These are phyloP conservation scores for Synergus japonicus DNA, from an alignment of 2,888 invertebrate species.

Conservation along the genomic window DNA sequence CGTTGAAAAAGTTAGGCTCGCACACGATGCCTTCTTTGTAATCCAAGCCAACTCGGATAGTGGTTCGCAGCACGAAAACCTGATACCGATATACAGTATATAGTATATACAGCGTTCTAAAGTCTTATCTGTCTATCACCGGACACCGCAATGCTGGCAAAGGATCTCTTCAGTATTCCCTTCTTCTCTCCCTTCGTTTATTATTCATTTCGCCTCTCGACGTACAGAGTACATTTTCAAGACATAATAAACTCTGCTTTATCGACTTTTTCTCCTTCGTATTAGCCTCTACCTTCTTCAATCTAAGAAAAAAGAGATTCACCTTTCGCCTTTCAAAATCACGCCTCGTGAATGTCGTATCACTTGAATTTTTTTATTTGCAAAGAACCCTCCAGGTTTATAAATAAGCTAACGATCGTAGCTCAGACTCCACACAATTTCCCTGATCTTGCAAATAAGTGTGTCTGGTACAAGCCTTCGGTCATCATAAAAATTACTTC, in stretches of 20 bases:
- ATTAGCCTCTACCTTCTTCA: not conserved
- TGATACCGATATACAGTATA: not conserved
- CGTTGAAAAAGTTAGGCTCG: not conserved
- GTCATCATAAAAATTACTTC: not conserved
- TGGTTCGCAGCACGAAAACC: not conserved
- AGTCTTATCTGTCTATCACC: not conserved
- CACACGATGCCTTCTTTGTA: not conserved
- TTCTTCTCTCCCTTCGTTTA: not conserved
- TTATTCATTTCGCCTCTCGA: not conserved
- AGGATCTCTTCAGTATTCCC: constrained; percentile 4
- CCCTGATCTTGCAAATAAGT: not conserved
- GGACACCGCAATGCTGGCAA: not conserved
- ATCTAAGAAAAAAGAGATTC: not conserved
- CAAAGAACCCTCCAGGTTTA: not conserved
- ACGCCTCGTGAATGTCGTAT: not conserved
- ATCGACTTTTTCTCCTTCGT: not conserved
- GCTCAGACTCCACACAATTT: not conserved
- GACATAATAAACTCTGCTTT: not conserved
- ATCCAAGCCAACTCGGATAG: constrained; percentile 1
- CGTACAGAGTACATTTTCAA: not conserved
- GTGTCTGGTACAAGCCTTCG: not conserved
- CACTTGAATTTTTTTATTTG: not conserved
- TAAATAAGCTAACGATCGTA: not conserved
- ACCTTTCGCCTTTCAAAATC: not conserved
- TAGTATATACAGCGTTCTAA: not conserved